phyloP scores from a whole-genome alignment of 1,140 invertebrate genomes.

The Apocrypta bakeri region DNA sequence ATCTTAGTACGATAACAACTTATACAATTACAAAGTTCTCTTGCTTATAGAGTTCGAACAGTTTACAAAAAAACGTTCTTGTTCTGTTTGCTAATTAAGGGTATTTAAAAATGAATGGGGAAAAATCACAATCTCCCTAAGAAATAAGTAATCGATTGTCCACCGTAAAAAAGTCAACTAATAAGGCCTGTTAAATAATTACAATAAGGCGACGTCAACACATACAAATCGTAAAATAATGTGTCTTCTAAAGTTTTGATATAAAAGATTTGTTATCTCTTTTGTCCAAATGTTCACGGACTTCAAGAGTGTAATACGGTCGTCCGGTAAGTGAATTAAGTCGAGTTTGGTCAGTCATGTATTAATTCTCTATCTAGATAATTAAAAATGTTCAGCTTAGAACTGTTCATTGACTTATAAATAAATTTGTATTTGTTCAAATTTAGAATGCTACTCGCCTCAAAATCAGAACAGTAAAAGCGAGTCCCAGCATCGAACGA shows the following conservation, averaged over 20 bases:
- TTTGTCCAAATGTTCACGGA: too few relatives aligned
- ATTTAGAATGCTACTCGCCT: too few relatives aligned
- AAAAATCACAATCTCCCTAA: neutral
- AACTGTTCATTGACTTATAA: too few relatives aligned
- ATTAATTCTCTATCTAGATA: too few relatives aligned
- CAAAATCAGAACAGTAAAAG: too few relatives aligned
- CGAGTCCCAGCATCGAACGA: neutral
- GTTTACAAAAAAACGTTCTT: neutral
- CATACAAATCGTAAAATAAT: too few relatives aligned
- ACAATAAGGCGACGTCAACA: neutral
- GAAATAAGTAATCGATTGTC: neutral
- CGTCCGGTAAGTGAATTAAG: neutral
- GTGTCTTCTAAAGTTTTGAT: too few relatives aligned
- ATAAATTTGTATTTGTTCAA: too few relatives aligned
- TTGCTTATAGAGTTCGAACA: constrained; percentile 20
- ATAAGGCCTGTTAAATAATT: neutral
- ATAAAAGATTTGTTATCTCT: too few relatives aligned
- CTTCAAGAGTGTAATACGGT: too few relatives aligned
- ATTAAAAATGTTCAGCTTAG: too few relatives aligned
- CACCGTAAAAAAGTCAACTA: neutral
- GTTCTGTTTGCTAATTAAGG: constrained; percentile 10
- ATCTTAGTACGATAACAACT: neutral
- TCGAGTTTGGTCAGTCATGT: constrained; percentile 6
- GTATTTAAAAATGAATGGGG: neutral
- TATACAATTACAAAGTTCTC: constrained; percentile 12